Evolutionary conservation across 2,888 invertebrate species (phyloP), one percentile per base, ranked within the genome.

Genomic region (Portevinia maculata): DNA sequence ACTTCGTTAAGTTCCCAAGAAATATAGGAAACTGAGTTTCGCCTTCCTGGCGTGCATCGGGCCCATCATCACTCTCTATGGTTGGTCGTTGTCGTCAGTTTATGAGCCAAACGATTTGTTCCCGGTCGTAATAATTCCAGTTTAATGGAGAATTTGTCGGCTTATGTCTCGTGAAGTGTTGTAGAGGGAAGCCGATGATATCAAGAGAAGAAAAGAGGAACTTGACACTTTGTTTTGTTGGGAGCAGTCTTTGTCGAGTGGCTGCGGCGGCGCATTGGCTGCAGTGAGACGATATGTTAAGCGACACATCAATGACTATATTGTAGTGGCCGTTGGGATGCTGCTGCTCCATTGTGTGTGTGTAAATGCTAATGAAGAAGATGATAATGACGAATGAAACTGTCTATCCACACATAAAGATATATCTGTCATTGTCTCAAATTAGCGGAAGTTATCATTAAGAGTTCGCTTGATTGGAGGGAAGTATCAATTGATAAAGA

Each of bases 381-480:
- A 71, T 28, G 28, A 57, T 59, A 70, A 57, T 53, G 55, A 67
- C 8, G 44, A 73, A 24, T 65, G 70, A 37, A 83, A 55, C 52
- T 65, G 70, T 48, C 46, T 5, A 64, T 59, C 64, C 37, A 59
- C 53, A 50, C 60, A 60, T 46, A 67, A 57, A 55, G 60, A 57
- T 48, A 57, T 60, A 78, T 62, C 67, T 83, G 78, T 78, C 78
- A 67, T 71, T 78, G 78, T 83, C 78, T 78, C 71, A 78, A 78
- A 83, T 83, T 83, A 83, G 83, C 83, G 83, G 83, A 83, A 83
- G 83, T 78, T 83, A 73, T 83, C 71, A 83, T 83, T 83, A 83
- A 83, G 83, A 60, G 62, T 57, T 39, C 34, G 60, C 71, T 83
- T 83, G 83, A 83, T 83, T 83, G 83, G 65, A 83, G 83, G 83